Conservation (phyloP, 2,113 vertebrate species). For the Gasterosteus aculeatus region DNA sequence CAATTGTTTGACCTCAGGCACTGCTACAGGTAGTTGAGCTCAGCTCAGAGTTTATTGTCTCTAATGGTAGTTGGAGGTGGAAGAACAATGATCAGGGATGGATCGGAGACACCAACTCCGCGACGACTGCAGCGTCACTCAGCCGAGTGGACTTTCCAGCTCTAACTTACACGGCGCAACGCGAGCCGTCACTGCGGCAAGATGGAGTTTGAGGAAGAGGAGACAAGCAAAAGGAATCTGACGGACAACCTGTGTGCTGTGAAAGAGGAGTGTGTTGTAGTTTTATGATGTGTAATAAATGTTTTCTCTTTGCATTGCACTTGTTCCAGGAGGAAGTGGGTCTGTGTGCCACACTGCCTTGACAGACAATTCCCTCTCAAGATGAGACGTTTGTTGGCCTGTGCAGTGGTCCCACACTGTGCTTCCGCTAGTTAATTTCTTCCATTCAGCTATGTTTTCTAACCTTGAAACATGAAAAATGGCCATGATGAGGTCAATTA, state of each 20-base stretch:
- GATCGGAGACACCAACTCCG: conserved; percentile 17
- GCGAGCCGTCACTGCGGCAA: conserved; percentile 51
- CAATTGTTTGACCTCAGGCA: conserved; percentile 38
- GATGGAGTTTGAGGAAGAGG: conserved; percentile 45
- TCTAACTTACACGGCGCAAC: conserved; percentile 48
- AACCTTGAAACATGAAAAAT: conserved; percentile 73
- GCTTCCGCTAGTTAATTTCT: conserved; percentile 48
- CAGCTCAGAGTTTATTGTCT: conserved; percentile 22
- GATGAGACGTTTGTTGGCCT: conserved; percentile 62
- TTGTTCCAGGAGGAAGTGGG: conserved; percentile 70
- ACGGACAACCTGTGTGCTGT: conserved; percentile 67
- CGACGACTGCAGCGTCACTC: conserved; percentile 40
- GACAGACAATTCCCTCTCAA: conserved; percentile 63
- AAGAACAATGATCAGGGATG: conserved; percentile 8
- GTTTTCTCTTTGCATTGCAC: conserved; percentile 76
- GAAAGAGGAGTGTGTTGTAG: conserved; percentile 69
- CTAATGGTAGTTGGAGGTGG: conserved; percentile 19
- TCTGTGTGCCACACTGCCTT: conserved; percentile 70
- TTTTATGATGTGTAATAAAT: conserved; percentile 69
- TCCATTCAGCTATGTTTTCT: conserved; percentile 72
- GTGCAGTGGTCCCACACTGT: conserved; percentile 56
- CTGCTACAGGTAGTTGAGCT: conserved; percentile 25
- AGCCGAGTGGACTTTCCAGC: conserved; percentile 48
- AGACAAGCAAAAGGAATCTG: conserved; percentile 69
- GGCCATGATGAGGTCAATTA: conserved; percentile 77